Evolutionary conservation across 2,113 vertebrate species (phyloP), one percentile per base, ranked within the genome.

Genomic region (Limnothrissa miodon): DNA sequence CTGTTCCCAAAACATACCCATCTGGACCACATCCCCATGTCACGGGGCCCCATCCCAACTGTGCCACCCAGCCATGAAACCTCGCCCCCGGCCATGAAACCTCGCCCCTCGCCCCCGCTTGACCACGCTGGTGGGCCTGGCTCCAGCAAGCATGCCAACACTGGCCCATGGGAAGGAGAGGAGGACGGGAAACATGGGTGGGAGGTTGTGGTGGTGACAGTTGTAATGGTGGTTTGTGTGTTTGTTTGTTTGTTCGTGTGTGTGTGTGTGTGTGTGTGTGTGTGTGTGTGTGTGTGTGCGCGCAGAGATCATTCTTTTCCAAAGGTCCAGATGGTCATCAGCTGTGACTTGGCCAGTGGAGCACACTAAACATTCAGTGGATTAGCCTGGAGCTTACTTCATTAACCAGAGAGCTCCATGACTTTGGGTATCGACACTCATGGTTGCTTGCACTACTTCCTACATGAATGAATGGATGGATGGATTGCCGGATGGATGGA

Each of bases 1-100:
- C 59, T 80, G 84, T 89, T 92, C 87, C 90, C 86, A 89, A 51
- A 90, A 88, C 78, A 88, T 39, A 36, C 44, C 53, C 39, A 10
- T n/a, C 51, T 5, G 4, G 51, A 21, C 51, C 80, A 44, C 80
- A 81, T 5, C 78, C 80, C 80, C 84, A 81, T 48, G 21, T 17
- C 8, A 33, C 66, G 13, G 66, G 66, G 66, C 29, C 13, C 4
- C 11, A 10, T 36, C 17, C 23, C 74, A 48, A 23, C 17, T n/a
- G 42, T 17, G 19, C 13, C 81, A n/a, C 66, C 81, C 45, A 39
- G 78, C 56, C 29, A 21, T 48, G 42, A 4, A 42, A 42, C 6
- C 42, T 42, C 2, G 2, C 42, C 42, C 42, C 2, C 2, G 6
- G 42, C 56, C 29, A 21, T 48, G 42, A 4, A 42, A 42, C 6